Percentiles rank a stretch among this genome's conserved stretches.
These are phyloP conservation scores for Zoanthus solanderi DNA, from an alignment of 92 coral and sea anemone genomes.

Conservation along the genomic window DNA sequence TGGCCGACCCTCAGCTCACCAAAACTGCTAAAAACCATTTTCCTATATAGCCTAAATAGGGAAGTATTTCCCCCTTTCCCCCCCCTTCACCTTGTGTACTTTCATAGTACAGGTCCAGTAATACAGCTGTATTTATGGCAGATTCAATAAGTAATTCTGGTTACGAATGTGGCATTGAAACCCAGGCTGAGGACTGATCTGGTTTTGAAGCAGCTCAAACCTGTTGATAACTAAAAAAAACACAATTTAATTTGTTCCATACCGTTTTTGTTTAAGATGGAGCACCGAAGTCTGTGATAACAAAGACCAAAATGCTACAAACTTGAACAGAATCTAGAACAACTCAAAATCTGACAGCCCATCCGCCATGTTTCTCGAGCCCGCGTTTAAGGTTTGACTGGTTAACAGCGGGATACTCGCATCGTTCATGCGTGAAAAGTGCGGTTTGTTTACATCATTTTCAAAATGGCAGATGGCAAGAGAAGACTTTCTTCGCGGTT, in stretches of 20 bases:
- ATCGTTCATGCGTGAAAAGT: conserved; percentile 33
- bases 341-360: not conserved
- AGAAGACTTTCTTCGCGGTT: conserved; percentile 23
- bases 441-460: conserved; percentile 62
- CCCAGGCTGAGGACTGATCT: too few species aligned
- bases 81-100: too few species aligned
- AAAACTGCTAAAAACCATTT: too few species aligned
- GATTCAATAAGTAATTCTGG: too few species aligned
- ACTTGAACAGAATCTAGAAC: conserved; percentile 15
- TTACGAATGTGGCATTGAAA: too few species aligned
- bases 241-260: not conserved
- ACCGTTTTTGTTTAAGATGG: conserved; percentile 14
- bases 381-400: not conserved
- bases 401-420: conserved; percentile 47
- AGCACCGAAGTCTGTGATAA: not conserved
- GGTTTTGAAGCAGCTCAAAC: too few species aligned
- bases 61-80: too few species aligned
- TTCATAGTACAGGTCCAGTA: too few species aligned
- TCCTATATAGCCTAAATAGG: too few species aligned
- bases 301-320: not conserved
- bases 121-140: too few species aligned
- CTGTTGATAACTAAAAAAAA: not conserved
- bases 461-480: conserved; percentile 80
- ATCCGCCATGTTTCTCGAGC: conserved; percentile 45
- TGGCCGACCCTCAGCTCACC: too few species aligned